These are phyloP conservation scores for Otocyon megalotis DNA, from an alignment of 2,113 vertebrate species.

Conservation along the genomic window DNA sequence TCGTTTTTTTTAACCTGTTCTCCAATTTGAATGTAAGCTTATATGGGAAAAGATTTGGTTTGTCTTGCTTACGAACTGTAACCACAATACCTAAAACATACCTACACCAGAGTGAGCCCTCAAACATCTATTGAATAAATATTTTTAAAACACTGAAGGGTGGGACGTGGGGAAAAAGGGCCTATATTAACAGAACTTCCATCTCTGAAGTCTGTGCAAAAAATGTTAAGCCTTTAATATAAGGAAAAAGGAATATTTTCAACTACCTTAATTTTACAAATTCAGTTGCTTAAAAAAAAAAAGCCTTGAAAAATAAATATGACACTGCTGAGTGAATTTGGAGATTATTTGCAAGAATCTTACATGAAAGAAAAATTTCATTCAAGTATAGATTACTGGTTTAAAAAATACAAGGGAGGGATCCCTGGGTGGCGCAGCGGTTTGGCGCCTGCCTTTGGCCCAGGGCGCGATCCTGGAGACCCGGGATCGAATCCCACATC, in stretches of 20 bases:
- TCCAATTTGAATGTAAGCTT: neutral
- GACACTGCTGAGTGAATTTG: conserved; percentile 46
- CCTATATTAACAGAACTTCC: neutral
- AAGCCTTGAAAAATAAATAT: conserved; percentile 33
- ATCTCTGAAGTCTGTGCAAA: neutral
- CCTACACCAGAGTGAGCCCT: neutral
- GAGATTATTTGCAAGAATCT: conserved; percentile 66
- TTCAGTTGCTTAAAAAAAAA: conserved; percentile 57
- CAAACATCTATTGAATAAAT: conserved; percentile 1
- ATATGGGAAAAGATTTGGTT: neutral
- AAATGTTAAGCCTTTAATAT: conserved; percentile 49
- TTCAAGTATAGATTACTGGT: conserved; percentile 67
- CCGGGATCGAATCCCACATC: no score
- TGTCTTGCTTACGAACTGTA: neutral
- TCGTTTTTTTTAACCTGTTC: neutral
- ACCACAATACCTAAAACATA: neutral
- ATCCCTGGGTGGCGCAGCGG: no score
- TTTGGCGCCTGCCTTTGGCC: no score
- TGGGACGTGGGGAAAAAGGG: neutral
- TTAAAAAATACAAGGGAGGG: conserved; percentile 76
- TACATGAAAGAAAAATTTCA: conserved; percentile 77
- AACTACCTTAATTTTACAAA: conserved; percentile 59
- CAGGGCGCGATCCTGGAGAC: no score
- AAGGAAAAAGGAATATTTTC: conserved; percentile 55
- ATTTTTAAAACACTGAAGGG: conserved; percentile 39